Evolutionary conservation across 2,113 vertebrate species (phyloP), one percentile per base, ranked within the genome.

Genomic region (Gnathonemus longibarbis): DNA sequence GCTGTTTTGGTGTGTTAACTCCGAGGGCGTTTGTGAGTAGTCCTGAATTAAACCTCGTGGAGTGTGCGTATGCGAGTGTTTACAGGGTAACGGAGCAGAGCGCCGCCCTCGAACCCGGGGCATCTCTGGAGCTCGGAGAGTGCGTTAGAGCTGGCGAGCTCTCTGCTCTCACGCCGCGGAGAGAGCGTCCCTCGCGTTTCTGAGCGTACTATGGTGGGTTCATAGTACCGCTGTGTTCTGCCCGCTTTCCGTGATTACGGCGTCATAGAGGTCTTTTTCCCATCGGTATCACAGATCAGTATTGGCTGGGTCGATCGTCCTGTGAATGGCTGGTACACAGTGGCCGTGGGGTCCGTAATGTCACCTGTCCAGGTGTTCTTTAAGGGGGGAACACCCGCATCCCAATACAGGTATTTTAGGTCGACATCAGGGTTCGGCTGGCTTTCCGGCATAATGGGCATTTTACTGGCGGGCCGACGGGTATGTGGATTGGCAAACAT

Each of bases 61-160:
- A 62, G 24, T 62, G 56, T 9, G 53, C 89, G 27, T 91, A 85
- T 87, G 66, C 90, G 89, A 89, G 80, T 91, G 90, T 90, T 83
- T 89, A 24, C 42, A 15, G n/a, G n/a, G 66, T 27, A 27, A 11
- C 9, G 4, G 74, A 10, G 74, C 31, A 19, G 74, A 39, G 15
- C 5, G 3, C 70, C 1, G 0, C 2, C 58, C n/a, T 77, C 31
- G 3, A 39, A 77, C 31, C 31, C 0, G 5, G 31, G 15, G 35
- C 15, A 15, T 77, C 31, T 39, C 35, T 7, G 74, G 74, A 42
- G 31, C 1, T 17, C 5, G 3, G 35, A 2, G 31, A 15, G 70
- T 39, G 66, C 15, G 1, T 77, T 77, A 39, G 13, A 77, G 74
- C 35, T 6, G 31, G 70, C 1, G 15, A 39, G 13, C 13, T 77